phyloP scores from a whole-genome alignment of 2,113 vertebrate species.

The Zapus hudsonius region DNA sequence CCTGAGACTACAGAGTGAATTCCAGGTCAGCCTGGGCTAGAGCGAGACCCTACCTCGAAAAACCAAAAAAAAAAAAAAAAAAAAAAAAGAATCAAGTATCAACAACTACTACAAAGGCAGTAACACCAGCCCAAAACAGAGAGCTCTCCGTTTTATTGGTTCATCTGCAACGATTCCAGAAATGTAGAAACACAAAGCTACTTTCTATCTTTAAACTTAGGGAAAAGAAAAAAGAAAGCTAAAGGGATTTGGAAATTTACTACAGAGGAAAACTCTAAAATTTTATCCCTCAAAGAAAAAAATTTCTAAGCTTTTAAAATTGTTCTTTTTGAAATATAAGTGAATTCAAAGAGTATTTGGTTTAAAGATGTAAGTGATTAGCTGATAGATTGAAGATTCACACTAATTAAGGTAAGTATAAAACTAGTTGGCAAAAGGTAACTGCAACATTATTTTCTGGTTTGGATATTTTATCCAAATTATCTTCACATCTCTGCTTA shows the following conservation, averaged over 20 bases:
- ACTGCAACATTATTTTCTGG: slow-evolving; percentile 5
- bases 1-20: too few species aligned
- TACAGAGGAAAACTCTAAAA: neutral
- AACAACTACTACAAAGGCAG: slow-evolving; percentile 55
- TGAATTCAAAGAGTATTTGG: neutral
- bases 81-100: too few species aligned
- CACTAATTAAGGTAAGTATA: neutral
- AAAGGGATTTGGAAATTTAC: slow-evolving; percentile 47
- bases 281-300: slow-evolving; percentile 31
- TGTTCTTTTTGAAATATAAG: slow-evolving; percentile 20
- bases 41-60: too few species aligned
- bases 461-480: slow-evolving; percentile 33
- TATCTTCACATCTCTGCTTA: neutral
- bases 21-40: too few species aligned
- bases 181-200: slow-evolving; percentile 56
- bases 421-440: neutral
- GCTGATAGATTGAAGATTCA: neutral
- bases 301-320: neutral
- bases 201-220: slow-evolving; percentile 59
- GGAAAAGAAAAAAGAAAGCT: neutral
- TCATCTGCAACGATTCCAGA: slow-evolving; percentile 57
- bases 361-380: neutral
- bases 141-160: neutral
- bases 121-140: neutral
- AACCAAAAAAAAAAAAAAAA: too few species aligned